Percentiles rank a stretch among this genome's conserved stretches.
Conservation (phyloP, 2,113 vertebrate species). For the Miniopterus natalensis region DNA sequence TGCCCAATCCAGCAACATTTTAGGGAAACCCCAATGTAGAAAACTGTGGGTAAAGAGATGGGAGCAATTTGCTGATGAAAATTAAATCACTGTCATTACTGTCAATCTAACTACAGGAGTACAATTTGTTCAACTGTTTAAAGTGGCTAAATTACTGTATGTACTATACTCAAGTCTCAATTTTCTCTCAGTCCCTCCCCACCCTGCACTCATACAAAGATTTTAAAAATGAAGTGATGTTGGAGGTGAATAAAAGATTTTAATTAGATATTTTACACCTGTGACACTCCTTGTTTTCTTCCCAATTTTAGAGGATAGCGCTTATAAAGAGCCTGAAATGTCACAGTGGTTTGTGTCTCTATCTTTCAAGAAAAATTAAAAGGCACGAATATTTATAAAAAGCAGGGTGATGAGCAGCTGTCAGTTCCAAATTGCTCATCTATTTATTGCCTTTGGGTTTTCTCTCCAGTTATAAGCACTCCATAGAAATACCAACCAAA, state of each 20-base stretch:
- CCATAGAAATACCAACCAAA: slow-evolving; percentile 69
- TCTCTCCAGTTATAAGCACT: slow-evolving; percentile 51
- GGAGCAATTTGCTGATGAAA: slow-evolving; percentile 52
- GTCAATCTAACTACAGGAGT: slow-evolving; percentile 49
- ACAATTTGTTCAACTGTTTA: slow-evolving; percentile 68
- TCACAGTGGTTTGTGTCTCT: slow-evolving; percentile 56
- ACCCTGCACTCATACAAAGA: slow-evolving; percentile 39
- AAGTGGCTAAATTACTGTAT: slow-evolving; percentile 75
- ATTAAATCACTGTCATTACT: slow-evolving; percentile 61
- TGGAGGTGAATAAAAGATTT: slow-evolving; percentile 72
- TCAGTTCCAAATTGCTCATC: slow-evolving; percentile 76
- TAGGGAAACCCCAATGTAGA: slow-evolving; percentile 6
- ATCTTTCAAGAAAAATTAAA: slow-evolving; percentile 78
- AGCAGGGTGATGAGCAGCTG: slow-evolving; percentile 74
- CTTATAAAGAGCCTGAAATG: slow-evolving; percentile 68
- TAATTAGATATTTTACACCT: slow-evolving; percentile 74
- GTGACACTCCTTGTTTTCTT: slow-evolving; percentile 61
- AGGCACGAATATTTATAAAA: slow-evolving; percentile 76
- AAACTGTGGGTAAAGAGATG: not conserved
- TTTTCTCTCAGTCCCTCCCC: slow-evolving; percentile 37
- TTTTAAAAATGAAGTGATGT: slow-evolving; percentile 61
- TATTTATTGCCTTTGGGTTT: slow-evolving; percentile 70
- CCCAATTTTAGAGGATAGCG: slow-evolving; percentile 58
- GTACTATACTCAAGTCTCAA: slow-evolving; percentile 22
- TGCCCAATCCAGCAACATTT: slow-evolving; percentile 44